phyloP scores from a whole-genome alignment of 2,888 invertebrate genomes.

The Drosophila anomalipes region DNA sequence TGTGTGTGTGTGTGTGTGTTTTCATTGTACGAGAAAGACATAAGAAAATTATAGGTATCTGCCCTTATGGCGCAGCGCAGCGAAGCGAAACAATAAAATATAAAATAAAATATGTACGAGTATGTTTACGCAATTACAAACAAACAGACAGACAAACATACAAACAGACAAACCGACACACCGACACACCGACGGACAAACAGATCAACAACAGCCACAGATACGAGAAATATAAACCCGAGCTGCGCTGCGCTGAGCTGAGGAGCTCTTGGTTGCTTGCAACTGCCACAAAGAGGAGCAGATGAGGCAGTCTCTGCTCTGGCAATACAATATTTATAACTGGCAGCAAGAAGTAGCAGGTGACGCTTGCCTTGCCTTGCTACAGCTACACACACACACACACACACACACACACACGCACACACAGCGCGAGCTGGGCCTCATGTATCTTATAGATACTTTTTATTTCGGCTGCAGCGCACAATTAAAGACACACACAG shows the following conservation, averaged over 20 bases:
- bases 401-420: too few relatives aligned
- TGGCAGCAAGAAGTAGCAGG: conserved; percentile 52
- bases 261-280: conserved; percentile 12
- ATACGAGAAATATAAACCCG: conserved; percentile 15
- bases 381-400: conserved; percentile 42
- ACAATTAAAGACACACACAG: conserved; percentile 61
- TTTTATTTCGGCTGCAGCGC: conserved; percentile 31
- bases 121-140: conserved; percentile 81
- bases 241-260: conserved; percentile 5
- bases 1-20: conserved; percentile 48
- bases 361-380: conserved; percentile 44
- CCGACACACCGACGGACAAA: conserved; percentile 35
- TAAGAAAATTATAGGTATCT: conserved; percentile 82
- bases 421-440: conserved; percentile 29
- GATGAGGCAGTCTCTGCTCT: conserved; percentile 22
- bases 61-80: conserved; percentile 81
- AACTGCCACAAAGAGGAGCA: conserved; percentile 2
- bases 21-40: conserved; percentile 77
- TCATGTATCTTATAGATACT: conserved; percentile 70
- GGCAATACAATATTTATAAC: conserved; percentile 74
- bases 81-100: conserved; percentile 83
- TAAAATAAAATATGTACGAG: conserved; percentile 83
- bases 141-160: conserved; percentile 60
- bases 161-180: conserved; percentile 34
- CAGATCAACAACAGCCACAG: conserved; percentile 11